A percentile compares a stretch with the other conserved stretches of the same genome.
These are phyloP conservation scores for Vanacampus margaritifer DNA, from an alignment of 2,113 vertebrate species.

Conservation along the genomic window DNA sequence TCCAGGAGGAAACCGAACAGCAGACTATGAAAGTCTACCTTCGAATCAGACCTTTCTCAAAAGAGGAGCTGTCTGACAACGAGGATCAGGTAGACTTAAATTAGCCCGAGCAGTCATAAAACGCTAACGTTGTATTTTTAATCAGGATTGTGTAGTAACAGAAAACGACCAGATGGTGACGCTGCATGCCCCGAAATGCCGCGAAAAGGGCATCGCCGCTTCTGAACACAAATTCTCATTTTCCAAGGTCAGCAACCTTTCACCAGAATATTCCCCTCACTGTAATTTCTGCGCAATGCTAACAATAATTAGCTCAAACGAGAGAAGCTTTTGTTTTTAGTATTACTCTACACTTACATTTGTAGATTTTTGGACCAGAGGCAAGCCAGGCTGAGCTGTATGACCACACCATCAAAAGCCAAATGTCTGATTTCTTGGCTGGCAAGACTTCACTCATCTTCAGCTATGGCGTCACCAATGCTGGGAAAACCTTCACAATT, in stretches of 20 bases:
- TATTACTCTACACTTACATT: background rate
- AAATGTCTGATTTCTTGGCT: conserved; percentile 72
- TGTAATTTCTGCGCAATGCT: too few species aligned
- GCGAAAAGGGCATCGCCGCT: conserved; percentile 79
- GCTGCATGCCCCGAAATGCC: conserved; percentile 80
- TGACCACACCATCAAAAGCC: conserved; percentile 74
- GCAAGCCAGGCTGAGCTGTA: conserved; percentile 79
- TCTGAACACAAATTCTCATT: conserved; percentile 82
- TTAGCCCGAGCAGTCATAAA: background rate
- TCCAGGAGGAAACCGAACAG: conserved; percentile 60
- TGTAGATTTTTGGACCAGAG: conserved; percentile 83
- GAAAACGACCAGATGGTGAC: conserved; percentile 73
- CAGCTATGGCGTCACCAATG: conserved; percentile 87
- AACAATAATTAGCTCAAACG: background rate
- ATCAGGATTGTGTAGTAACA: conserved; percentile 79
- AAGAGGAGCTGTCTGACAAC: conserved; percentile 69
- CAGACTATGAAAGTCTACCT: conserved; percentile 81
- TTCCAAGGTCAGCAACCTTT: conserved; percentile 69
- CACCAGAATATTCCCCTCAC: background rate
- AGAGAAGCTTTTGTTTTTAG: background rate
- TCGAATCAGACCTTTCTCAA: conserved; percentile 79
- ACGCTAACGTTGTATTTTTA: background rate
- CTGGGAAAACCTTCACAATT: conserved; percentile 88
- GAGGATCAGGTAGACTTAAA: conserved; percentile 71
- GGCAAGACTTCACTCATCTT: conserved; percentile 83